A percentile compares a stretch with the other conserved stretches of the same genome.
Conservation (phyloP, 2,797 vertebrate genomes). For the Parotocinclus haroldoi region DNA sequence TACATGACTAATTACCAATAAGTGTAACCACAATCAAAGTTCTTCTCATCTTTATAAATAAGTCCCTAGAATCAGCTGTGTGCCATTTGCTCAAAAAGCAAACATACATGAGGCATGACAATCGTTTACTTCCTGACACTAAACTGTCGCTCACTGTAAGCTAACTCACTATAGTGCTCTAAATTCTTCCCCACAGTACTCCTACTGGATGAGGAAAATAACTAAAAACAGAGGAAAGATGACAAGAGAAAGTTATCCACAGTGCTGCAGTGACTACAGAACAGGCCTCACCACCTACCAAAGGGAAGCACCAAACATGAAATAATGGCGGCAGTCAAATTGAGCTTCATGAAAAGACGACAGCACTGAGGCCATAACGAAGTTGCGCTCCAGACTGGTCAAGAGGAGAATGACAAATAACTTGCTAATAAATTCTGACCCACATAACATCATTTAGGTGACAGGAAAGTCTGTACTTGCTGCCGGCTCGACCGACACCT, state of each 20-base stretch:
- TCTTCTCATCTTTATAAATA: no score
- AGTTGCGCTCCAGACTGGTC: slow-evolving; percentile 43
- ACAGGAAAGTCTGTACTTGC: slow-evolving; percentile 49
- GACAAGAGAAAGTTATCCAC: slow-evolving; percentile 30
- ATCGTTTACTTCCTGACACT: no score
- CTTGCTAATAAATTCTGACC: slow-evolving; percentile 62
- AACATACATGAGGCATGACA: no score
- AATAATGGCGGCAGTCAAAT: slow-evolving; percentile 40
- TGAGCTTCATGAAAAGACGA: slow-evolving; percentile 41
- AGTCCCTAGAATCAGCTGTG: no score
- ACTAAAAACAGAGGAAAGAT: slow-evolving; percentile 1
- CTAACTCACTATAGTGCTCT: no score
- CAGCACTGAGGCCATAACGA: slow-evolving; percentile 34
- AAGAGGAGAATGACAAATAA: slow-evolving; percentile 57
- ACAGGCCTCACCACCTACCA: slow-evolving; percentile 31
- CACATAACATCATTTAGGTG: slow-evolving; percentile 59
- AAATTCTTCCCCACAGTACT: no score
- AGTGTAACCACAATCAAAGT: no score
- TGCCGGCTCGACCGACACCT: slow-evolving; percentile 47
- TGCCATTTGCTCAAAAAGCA: no score
- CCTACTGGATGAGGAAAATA: not conserved
- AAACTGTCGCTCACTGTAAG: no score
- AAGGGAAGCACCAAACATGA: slow-evolving; percentile 37
- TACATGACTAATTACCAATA: no score
- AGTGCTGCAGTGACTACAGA: slow-evolving; percentile 6